phyloP scores from a whole-genome alignment of 2,797 vertebrate genomes.

The Erpetoichthys calabaricus region DNA sequence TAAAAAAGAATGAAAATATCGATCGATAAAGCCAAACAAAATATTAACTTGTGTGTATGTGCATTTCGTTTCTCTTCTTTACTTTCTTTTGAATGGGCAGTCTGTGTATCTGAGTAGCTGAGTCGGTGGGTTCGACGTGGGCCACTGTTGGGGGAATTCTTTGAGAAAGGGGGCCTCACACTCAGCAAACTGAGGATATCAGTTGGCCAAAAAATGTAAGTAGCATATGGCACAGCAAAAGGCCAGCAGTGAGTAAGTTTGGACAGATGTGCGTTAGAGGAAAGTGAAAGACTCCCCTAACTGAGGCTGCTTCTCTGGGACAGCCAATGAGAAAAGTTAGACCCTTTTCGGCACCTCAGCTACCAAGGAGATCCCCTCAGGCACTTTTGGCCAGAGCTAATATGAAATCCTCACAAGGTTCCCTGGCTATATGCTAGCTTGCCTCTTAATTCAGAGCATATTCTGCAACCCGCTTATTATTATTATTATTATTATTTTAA shows the following conservation, averaged over 20 bases:
- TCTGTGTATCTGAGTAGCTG: background rate
- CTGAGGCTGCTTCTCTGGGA: constrained; percentile 15
- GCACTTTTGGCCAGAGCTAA: constrained; percentile 28
- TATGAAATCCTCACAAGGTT: constrained; percentile 26
- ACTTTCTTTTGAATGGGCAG: background rate
- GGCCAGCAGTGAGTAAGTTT: constrained; percentile 31
- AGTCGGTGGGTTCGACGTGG: constrained; percentile 12
- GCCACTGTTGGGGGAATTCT: constrained; percentile 19
- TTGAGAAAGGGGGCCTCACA: constrained; percentile 27
- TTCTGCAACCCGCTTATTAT: constrained; percentile 17
- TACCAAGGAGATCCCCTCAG: constrained; percentile 34
- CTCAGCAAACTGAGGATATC: constrained; percentile 30
- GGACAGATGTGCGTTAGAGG: constrained; percentile 35
- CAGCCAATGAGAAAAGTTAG: constrained; percentile 26
- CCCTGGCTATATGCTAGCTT: constrained; percentile 31
- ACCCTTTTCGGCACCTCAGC: constrained; percentile 38
- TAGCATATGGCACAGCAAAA: constrained; percentile 31
- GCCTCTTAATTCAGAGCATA: constrained; percentile 40
- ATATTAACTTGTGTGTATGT: too few relatives aligned
- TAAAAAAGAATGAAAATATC: too few relatives aligned
- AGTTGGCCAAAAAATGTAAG: constrained; percentile 32
- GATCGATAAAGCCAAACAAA: too few relatives aligned
- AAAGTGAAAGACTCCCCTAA: constrained; percentile 19
- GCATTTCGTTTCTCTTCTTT: too few relatives aligned
- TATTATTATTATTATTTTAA: too few relatives aligned